Base-by-base conservation (phyloP, 2,113 vertebrate genomes). In the Ranitomeya variabilis region DNA sequence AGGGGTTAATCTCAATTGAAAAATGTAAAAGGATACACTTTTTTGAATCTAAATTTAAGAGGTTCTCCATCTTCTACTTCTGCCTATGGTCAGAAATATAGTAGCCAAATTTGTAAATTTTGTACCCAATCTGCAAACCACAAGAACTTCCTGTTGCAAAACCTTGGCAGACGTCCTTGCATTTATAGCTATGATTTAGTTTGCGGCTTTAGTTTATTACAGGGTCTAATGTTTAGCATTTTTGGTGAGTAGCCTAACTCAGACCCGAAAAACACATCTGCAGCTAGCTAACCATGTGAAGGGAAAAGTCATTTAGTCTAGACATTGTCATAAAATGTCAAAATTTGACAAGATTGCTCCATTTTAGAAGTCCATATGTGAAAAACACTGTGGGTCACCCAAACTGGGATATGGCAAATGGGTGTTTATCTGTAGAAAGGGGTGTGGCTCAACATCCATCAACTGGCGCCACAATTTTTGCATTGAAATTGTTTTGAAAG, bases 71-170 rank as follows among this genome's bases (percentile, higher is more conserved):
- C 18, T 74, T 74, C 19, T 51, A 74, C 15, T 74, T 51, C 15
- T 74, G 71, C 31, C 31, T 74, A 31, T 74, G 71, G 45, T 78
- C 19, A 54, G 19, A 78, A 26, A 59, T 26, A 57, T 59, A 23
- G 78, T 15, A 5, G 6, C 78, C 78, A 80, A 60, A 80, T 80
- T n/a, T 6, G 21, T 52, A 13, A 55, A 14, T 80, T 26, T 80
- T 59, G 54, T 16, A 59, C 14, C 78, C n/a, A 26, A 60, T 31
- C 55, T 60, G 55, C 14, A 80, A 31, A 80, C 78, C 78, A 80
- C 78, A 80, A 23, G 78, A 23, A 59, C 78, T 80, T 80, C 78
- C 78, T 60, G 55, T 60, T 59, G 54, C 6, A 80, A 80, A 23
- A 60, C 55, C 7, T 59, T 60, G 21, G 51, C 77, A 57, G 77